Conservation (phyloP, 2,113 vertebrate species). For the Ageneiosus marmoratus region DNA sequence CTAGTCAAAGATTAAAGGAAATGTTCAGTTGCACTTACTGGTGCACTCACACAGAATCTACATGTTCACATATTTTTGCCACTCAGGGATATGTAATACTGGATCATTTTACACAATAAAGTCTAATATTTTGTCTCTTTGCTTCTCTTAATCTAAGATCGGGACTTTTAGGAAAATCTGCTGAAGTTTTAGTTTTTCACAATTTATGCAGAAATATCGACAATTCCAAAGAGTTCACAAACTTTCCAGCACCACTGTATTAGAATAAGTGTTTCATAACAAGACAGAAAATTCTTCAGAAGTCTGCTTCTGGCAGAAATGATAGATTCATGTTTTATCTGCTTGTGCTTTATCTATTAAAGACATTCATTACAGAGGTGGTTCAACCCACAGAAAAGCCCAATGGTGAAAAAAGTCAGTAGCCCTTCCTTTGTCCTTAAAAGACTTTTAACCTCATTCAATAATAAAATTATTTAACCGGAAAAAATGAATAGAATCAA, state of each 20-base stretch:
- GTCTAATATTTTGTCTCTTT: too few species aligned
- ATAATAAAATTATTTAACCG: not conserved
- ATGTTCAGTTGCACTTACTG: too few species aligned
- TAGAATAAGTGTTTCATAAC: not conserved
- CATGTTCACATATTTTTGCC: too few species aligned
- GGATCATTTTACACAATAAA: too few species aligned
- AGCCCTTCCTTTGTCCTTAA: not conserved
- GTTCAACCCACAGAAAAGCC: constrained; percentile 26
- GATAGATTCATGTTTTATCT: constrained; percentile 67
- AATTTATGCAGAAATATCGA: too few species aligned
- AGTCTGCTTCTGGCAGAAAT: constrained; percentile 54
- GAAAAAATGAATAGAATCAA: constrained; percentile 13
- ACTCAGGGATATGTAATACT: too few species aligned
- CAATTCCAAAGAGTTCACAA: too few species aligned
- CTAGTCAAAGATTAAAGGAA: too few species aligned
- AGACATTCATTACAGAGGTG: constrained; percentile 20
- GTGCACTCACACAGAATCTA: too few species aligned
- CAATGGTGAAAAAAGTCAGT: constrained; percentile 12
- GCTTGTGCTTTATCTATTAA: constrained; percentile 64
- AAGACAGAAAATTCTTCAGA: constrained; percentile 51
- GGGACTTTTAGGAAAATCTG: too few species aligned
- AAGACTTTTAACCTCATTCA: constrained; percentile 17
- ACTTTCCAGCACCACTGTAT: constrained; percentile 1
- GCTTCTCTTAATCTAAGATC: too few species aligned
- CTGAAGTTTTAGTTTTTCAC: too few species aligned